Evolutionary conservation across 2,113 vertebrate species (phyloP), one percentile per base, ranked within the genome.

Genomic region (Rhinichthys klamathensis): DNA sequence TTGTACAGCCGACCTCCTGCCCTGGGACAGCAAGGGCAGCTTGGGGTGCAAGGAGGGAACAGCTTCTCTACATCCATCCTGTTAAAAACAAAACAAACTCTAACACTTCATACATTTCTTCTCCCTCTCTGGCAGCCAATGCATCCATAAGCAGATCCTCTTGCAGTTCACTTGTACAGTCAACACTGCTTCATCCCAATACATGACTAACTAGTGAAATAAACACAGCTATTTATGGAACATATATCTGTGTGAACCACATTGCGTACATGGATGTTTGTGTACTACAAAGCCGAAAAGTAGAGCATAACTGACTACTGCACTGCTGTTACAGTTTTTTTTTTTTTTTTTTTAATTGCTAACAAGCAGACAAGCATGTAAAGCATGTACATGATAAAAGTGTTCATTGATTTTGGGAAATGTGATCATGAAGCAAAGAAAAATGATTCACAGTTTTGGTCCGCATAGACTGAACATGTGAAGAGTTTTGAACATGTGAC

Each of bases 31-130:
- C 84, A 60, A 58, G 69, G 27, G 41, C 54, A 27, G 56, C 49
- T n/a, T 21, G 61, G 41, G 79, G 79, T 81, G 44, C 21, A 25
- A 69, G 15, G 61, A 81, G 51, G 67, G 38, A 63, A 72, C 51
- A 74, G 69, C 44, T 69, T 69, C 44, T 81, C 61, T 82, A 41
- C 49, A 38, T 18, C 3, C 49, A 83, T 21, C 32, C 81, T 2
- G 49, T 27, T 80, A 58, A 91, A 89, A 91, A 84, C 89, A 93
- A 93, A 93, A 94, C 91, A 94, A 93, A 94, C 91, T 91, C 85
- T 92, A 91, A 93, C 93, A 93, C 92, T 25, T 54, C 41, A 41
- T 86, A 32, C 25, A 21, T 25, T 38, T 72, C 18, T 38, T 61
- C 30, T 82, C 69, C 32, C 38, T 35, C 35, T 84, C 27, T 81